Percentiles rank a stretch among this genome's conserved stretches.
These are phyloP conservation scores for Petrocephalus zakoni DNA, from an alignment of 2,113 vertebrate genomes.

Conservation along the genomic window DNA sequence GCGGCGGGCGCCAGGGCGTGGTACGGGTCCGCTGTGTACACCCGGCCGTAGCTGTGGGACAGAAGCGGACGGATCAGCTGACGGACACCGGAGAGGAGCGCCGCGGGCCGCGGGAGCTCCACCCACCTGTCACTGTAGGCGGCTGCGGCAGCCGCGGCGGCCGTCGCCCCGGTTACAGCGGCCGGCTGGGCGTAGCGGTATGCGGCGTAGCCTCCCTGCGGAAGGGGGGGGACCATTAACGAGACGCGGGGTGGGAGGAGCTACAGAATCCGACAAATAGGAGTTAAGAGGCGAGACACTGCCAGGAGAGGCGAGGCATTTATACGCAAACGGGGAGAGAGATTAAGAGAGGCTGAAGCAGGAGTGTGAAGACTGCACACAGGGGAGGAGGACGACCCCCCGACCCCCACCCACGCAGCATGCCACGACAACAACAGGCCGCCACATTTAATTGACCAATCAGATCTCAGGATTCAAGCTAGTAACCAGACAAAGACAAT, in stretches of 20 bases:
- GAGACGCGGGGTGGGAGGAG: neutral
- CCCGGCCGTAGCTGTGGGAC: constrained; percentile 81
- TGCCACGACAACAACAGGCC: neutral
- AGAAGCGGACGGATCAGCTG: neutral
- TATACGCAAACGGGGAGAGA: neutral
- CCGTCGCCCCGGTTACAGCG: constrained; percentile 88
- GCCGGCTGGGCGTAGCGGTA: constrained; percentile 97
- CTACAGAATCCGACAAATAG: neutral
- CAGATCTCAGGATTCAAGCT: neutral
- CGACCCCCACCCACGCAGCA: neutral
- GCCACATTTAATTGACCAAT: neutral
- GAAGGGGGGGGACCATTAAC: neutral
- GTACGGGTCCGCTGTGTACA: constrained; percentile 97
- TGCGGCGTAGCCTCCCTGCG: constrained; percentile 90
- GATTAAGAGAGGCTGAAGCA: neutral
- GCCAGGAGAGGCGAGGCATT: neutral
- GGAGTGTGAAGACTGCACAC: neutral
- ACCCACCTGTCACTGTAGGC: constrained; percentile 94
- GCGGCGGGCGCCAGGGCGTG: constrained; percentile 88
- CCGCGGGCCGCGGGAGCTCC: neutral
- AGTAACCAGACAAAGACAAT: neutral
- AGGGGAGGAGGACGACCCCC: too few species aligned
- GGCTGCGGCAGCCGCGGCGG: constrained; percentile 84
- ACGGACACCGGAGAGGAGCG: too few species aligned
- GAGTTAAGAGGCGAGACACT: neutral